Conservation (phyloP, 2,797 vertebrate genomes). For the Ispidina lecontei region DNA sequence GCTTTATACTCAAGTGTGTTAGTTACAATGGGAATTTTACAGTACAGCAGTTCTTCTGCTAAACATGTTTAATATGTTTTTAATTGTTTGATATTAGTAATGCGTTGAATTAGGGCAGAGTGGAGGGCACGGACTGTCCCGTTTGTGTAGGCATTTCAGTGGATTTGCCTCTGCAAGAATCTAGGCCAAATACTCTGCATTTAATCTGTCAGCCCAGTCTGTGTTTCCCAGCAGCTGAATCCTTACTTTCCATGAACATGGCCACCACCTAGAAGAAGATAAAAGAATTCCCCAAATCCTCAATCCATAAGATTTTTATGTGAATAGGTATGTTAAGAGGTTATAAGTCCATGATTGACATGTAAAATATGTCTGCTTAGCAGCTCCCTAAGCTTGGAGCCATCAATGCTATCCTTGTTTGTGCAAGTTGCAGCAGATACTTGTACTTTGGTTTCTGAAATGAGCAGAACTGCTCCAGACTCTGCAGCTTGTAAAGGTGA, state of each 20-base stretch:
- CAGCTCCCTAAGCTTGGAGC: not conserved
- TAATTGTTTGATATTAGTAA: not conserved
- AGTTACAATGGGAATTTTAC: not conserved
- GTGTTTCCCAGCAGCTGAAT: not conserved
- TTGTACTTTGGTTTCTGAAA: not conserved
- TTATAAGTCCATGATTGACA: not conserved
- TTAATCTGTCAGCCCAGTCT: conserved; percentile 1
- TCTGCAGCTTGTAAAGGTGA: not conserved
- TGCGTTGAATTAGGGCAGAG: not conserved
- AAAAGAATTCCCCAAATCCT: not conserved
- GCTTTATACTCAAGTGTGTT: not conserved
- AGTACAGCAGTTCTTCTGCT: not conserved
- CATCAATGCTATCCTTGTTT: not conserved
- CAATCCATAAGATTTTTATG: not conserved
- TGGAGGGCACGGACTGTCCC: not conserved
- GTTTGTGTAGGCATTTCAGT: not conserved
- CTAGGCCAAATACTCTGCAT: conserved; percentile 9
- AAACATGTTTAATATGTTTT: not conserved
- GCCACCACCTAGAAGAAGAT: not conserved
- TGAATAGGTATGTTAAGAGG: not conserved
- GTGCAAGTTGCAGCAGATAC: not conserved
- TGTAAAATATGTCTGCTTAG: not conserved
- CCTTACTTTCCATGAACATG: not conserved
- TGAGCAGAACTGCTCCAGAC: not conserved
- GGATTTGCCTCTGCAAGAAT: conserved; percentile 31